Base-by-base conservation (phyloP, 1,140 invertebrate species). In the Cardiocondyla obscurior region DNA sequence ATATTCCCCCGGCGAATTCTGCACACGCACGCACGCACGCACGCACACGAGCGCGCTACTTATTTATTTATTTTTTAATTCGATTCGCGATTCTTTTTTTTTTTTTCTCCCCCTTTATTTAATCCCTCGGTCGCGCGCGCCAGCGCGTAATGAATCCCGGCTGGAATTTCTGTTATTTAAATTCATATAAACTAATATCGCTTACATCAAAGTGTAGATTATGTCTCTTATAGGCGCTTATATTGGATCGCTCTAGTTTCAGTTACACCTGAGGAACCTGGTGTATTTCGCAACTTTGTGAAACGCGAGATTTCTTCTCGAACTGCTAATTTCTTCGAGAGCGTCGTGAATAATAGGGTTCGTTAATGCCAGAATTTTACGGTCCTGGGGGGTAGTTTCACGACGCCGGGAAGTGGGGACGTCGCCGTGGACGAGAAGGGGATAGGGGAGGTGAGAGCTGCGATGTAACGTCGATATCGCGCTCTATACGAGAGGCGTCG, bases 391-490 rank as follows among this genome's bases (percentile, higher is more conserved):
- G 81, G 70, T 81, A 42, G 62, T 67, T 30, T 14, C 33, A 5
- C 46, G 28, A 25, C 30, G 67, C 1, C 46, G 76, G 60, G 46
- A 46, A 70, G 64, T 39, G 77, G 72, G 84, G 16, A 12, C 42
- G 39, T 36, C 79, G 72, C 58, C 51, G 77, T 36, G 57, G 46
- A 22, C 42, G 60, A 10, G 72, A 46, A 60, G 74, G 0, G 22
- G 53, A 25, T 33, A 0, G 14, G 62, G 42, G 33, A 79, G 72
- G 64, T 77, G 82, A 67, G 85, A 72, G 74, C 83, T 49, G 85
- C 90, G 93, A 94, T 94, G 93, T 93, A 94, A 90, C 93, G 93
- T 94, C 93, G 93, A 94, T 94, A 94, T 92, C 86, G 51, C 93
- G 93, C 88, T 94, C 93, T 94, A 94, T 94, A 94, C 92, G 65